phyloP scores from a whole-genome alignment of 2,888 invertebrate genomes.

The Netelia virgata region DNA sequence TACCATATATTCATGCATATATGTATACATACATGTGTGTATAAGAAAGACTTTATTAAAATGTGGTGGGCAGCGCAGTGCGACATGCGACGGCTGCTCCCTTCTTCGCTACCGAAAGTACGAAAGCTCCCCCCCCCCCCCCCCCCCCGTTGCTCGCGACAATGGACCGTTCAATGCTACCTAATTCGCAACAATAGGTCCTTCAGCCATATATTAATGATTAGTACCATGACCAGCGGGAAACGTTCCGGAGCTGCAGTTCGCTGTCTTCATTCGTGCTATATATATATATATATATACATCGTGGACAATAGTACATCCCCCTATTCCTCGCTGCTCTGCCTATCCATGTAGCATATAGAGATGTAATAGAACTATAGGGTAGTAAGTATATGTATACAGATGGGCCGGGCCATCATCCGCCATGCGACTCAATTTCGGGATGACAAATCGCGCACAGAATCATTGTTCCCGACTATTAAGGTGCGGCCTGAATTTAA shows the following conservation, averaged over 20 bases:
- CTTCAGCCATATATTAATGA: constrained; percentile 81
- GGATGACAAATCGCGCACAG: constrained; percentile 79
- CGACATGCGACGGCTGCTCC: constrained; percentile 46
- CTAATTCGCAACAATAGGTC: constrained; percentile 83
- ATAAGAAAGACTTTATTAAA: constrained; percentile 43
- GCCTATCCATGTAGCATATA: constrained; percentile 15
- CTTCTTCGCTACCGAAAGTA: constrained; percentile 53
- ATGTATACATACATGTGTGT: background rate
- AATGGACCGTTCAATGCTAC: constrained; percentile 80
- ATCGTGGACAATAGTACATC: constrained; percentile 49
- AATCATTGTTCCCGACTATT: constrained; percentile 77
- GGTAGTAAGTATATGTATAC: constrained; percentile 37
- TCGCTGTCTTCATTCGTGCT: constrained; percentile 43
- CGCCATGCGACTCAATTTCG: constrained; percentile 79
- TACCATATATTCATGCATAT: background rate
- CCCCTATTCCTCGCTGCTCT: constrained; percentile 34
- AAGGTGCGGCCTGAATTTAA: constrained; percentile 80
- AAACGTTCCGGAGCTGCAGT: constrained; percentile 59
- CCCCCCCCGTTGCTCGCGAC: constrained; percentile 76
- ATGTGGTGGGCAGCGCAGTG: constrained; percentile 41
- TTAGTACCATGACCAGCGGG: constrained; percentile 73
- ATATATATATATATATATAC: constrained; percentile 7
- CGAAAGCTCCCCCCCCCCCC: constrained; percentile 54
- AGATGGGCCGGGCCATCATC: constrained; percentile 60
- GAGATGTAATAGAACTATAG: constrained; percentile 53